Evolutionary conservation across 2,888 invertebrate genomes (phyloP).

Genomic region (Malacosoma neustria): DNA sequence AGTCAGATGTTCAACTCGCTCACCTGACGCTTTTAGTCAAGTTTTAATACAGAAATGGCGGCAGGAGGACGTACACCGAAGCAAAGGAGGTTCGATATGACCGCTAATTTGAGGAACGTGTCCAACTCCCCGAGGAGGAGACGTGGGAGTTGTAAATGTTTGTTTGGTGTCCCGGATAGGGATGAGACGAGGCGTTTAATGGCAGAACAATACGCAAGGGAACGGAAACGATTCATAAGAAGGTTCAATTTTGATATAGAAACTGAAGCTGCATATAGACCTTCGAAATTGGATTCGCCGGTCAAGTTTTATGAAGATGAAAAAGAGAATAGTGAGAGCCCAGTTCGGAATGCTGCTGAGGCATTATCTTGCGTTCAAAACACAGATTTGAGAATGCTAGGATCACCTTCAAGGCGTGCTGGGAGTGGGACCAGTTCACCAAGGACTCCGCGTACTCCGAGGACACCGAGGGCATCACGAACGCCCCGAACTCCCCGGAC

Average conservation of each 20-base stretch:
- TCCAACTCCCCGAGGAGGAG: constrained; percentile 54
- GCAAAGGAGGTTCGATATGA: constrained; percentile 57
- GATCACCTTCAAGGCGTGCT: constrained; percentile 51
- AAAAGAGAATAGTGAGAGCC: constrained; percentile 47
- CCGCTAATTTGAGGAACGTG: constrained; percentile 40
- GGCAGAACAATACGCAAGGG: constrained; percentile 74
- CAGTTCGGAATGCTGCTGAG: constrained; percentile 47
- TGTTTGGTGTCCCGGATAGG: constrained; percentile 76
- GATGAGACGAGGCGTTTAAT: constrained; percentile 74
- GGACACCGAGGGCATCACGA: constrained; percentile 45
- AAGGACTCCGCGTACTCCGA: constrained; percentile 46
- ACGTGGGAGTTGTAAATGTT: constrained; percentile 70
- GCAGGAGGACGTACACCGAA: constrained; percentile 66
- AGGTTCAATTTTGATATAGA: constrained; percentile 77
- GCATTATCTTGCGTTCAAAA: constrained; percentile 57
- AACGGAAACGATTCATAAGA: constrained; percentile 72
- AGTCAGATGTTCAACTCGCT: constrained; percentile 70
- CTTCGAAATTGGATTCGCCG: constrained; percentile 55
- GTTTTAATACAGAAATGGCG: constrained; percentile 36
- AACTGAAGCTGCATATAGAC: constrained; percentile 53
- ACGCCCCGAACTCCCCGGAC: constrained; percentile 63
- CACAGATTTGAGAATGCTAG: constrained; percentile 52
- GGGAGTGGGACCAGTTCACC: constrained; percentile 41
- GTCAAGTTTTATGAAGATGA: constrained; percentile 61
- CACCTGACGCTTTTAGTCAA: constrained; percentile 52